Percentiles rank a stretch among this genome's conserved stretches.
Conservation (phyloP, 2,113 vertebrate genomes). For the Thalassarche chlororhynchos region DNA sequence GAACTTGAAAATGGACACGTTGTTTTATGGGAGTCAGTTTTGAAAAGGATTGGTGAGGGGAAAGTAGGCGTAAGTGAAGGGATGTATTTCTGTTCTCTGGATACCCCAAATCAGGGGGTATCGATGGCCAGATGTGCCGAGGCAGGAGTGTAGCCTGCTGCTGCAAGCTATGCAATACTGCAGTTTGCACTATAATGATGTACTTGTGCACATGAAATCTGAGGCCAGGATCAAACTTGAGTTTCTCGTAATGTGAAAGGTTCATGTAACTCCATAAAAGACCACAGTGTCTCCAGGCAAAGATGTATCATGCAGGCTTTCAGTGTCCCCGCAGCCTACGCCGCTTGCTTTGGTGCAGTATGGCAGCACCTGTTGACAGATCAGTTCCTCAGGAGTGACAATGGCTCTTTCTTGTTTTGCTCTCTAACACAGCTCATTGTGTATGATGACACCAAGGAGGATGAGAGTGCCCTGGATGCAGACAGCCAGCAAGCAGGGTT, state of each 20-base stretch:
- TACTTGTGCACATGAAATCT: background rate
- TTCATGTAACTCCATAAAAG: background rate
- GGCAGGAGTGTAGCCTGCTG: background rate
- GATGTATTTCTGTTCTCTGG: background rate
- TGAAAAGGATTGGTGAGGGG: background rate
- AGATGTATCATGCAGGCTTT: background rate
- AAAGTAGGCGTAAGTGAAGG: background rate
- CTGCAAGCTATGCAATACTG: background rate
- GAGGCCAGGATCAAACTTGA: background rate
- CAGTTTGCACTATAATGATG: rapidly evolving
- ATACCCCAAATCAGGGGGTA: background rate
- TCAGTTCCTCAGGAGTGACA: background rate
- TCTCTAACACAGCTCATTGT: constrained; percentile 31
- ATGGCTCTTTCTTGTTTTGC: background rate
- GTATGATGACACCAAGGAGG: constrained; percentile 33
- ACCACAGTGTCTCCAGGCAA: background rate
- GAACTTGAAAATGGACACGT: background rate
- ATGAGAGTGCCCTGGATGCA: background rate
- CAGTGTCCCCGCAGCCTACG: rapidly evolving
- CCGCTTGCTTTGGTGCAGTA: background rate
- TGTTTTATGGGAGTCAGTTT: background rate
- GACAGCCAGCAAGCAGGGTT: background rate
- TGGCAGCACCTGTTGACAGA: background rate
- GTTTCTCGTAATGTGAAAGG: background rate
- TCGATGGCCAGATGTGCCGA: rapidly evolving